These are phyloP conservation scores for Caenorhabditis macrosperma DNA, from an alignment of 2,888 invertebrate species.

Conservation along the genomic window DNA sequence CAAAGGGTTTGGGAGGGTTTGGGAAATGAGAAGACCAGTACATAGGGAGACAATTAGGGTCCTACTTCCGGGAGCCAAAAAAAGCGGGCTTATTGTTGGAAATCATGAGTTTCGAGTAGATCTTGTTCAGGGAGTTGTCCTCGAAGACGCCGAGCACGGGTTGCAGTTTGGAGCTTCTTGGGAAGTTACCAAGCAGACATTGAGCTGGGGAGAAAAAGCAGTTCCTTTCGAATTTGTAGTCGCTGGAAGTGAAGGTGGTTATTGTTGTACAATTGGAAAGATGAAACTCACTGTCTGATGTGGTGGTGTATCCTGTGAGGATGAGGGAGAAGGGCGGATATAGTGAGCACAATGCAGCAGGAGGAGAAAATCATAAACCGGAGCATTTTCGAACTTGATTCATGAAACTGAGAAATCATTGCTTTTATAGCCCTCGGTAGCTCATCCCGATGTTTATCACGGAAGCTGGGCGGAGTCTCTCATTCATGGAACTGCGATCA, in stretches of 20 bases:
- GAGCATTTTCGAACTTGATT: constrained; percentile 10
- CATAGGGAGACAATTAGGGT: not conserved
- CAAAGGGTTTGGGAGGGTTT: not conserved
- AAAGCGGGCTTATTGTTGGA: constrained; percentile 20
- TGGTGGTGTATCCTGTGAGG: constrained; percentile 24
- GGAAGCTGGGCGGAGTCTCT: constrained; percentile 17
- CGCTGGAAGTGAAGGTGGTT: constrained; percentile 18
- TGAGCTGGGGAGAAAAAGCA: constrained; percentile 62
- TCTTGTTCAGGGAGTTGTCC: constrained; percentile 25
- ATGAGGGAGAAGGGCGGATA: constrained; percentile 38
- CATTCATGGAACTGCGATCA: constrained; percentile 15
- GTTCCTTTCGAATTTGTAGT: constrained; percentile 43
- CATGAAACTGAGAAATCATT: not conserved
- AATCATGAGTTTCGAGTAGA: constrained; percentile 28
- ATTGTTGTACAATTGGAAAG: not conserved
- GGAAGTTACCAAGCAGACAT: constrained; percentile 52
- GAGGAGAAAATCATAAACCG: constrained; percentile 1
- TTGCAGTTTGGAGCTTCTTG: constrained; percentile 30
- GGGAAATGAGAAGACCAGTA: not conserved
- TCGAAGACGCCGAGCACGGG: constrained; percentile 51
- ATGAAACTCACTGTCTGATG: constrained; percentile 37
- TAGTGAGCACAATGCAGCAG: not conserved
- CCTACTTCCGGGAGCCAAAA: constrained; percentile 42
- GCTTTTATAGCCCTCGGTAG: not conserved
- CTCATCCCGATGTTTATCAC: not conserved